Evolutionary conservation across 2,888 invertebrate species (phyloP).

Genomic region (Ormyrus labotus): DNA sequence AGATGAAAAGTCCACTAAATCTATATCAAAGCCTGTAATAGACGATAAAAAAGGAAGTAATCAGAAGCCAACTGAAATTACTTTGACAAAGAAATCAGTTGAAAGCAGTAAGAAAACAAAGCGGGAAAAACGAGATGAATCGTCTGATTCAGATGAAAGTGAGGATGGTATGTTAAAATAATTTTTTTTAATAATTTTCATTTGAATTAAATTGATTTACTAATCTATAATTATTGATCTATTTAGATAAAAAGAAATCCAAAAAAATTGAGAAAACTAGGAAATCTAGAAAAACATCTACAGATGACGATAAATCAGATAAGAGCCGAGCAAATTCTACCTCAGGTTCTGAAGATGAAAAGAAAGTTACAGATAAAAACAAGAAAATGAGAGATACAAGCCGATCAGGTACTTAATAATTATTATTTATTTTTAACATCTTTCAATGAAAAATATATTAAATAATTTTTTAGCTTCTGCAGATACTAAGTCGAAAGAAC

Average conservation of each 20-base stretch:
- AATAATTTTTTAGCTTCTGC: slow-evolving; percentile 64
- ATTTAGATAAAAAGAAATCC: slow-evolving; percentile 69
- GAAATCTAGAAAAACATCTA: slow-evolving; percentile 70
- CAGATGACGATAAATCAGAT: slow-evolving; percentile 77
- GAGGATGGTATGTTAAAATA: slow-evolving; percentile 64
- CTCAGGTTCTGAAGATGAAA: slow-evolving; percentile 78
- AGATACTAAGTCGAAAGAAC: slow-evolving; percentile 75
- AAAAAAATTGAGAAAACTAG: slow-evolving; percentile 69
- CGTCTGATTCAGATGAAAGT: slow-evolving; percentile 72
- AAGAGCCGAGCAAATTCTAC: slow-evolving; percentile 78
- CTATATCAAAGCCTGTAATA: slow-evolving; percentile 58
- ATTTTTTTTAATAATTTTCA: neutral
- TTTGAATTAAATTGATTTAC: slow-evolving; percentile 11
- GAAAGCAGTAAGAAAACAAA: slow-evolving; percentile 68
- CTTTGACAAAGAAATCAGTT: slow-evolving; percentile 64
- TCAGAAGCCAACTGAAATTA: slow-evolving; percentile 65
- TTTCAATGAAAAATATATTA: neutral
- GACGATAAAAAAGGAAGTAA: slow-evolving; percentile 69
- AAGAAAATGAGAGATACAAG: slow-evolving; percentile 68
- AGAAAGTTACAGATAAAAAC: slow-evolving; percentile 68
- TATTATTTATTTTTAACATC: slow-evolving; percentile 1
- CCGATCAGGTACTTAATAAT: slow-evolving; percentile 63
- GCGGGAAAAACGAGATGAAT: slow-evolving; percentile 70
- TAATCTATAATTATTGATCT: neutral
- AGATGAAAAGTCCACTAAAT: slow-evolving; percentile 69